These are phyloP conservation scores for Penaeus vannamei DNA, from an alignment of 1,140 invertebrate genomes.

Conservation along the genomic window DNA sequence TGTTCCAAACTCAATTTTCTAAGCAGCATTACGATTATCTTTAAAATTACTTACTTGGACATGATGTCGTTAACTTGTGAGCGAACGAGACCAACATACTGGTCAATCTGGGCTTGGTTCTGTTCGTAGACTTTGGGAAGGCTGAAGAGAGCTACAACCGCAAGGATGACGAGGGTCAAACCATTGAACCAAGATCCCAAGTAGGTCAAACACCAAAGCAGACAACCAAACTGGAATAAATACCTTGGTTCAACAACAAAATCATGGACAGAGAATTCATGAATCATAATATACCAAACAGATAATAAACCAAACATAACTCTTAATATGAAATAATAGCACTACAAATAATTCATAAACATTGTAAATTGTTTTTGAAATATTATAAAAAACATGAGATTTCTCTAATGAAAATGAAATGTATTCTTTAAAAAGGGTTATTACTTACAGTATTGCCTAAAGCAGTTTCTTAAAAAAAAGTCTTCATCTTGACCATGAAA, in stretches of 20 bases:
- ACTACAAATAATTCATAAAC: no score
- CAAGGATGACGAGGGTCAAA: conserved; percentile 94
- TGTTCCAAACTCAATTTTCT: no score
- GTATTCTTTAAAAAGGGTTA: no score
- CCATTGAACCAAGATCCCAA: conserved; percentile 98
- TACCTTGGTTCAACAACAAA: neutral
- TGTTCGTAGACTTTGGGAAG: conserved; percentile 98
- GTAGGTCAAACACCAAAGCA: conserved; percentile 96
- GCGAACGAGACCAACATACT: conserved; percentile 78
- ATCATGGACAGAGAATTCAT: neutral
- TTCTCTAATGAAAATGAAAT: no score
- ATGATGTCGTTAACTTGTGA: conserved; percentile 91
- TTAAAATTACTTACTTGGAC: conserved; percentile 81
- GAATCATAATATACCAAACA: neutral
- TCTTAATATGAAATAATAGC: no score
- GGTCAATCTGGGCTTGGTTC: conserved; percentile 97
- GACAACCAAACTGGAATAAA: conserved; percentile 87
- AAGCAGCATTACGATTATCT: conserved; percentile 34
- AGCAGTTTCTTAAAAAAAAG: no score
- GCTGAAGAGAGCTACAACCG: conserved; percentile 92
- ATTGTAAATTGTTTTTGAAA: no score
- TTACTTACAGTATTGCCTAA: no score
- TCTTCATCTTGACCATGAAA: no score
- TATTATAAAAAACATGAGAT: no score
- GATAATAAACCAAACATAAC: neutral